Base-by-base conservation (phyloP, 1,140 invertebrate species). In the Lepidurus packardi region DNA sequence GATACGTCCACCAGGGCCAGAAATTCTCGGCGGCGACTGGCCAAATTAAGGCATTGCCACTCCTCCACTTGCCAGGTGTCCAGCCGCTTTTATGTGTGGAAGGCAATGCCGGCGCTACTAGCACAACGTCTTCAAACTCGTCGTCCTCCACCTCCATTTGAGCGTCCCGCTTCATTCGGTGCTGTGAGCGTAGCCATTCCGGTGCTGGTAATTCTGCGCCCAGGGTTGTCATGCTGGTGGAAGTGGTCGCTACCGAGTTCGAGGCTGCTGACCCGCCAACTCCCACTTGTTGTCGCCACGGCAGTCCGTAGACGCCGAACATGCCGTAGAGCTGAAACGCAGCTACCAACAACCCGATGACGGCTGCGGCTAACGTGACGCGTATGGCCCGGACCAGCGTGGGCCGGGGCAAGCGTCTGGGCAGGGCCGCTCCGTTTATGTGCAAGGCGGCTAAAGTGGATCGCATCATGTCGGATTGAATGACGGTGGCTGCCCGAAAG, bases 1-100 rank as follows among this genome's bases (percentile, higher is more conserved):
- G 92, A 86, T 93, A 95, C 11, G 92, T 91, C 93, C 93, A 96
- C 87, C 94, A 93, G 7, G 95, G 86, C 94, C 94, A 97, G 1
- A 77, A 80, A 89, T 87, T 44, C 44, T 84, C 79, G 10, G 76
- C 73, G 1, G 79, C 41, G 0, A 80, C 78, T 47, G 79, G 76
- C 80, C 78, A 78, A 11, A 34, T 75, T 73, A n/a, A 77, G 21
- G 53, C 53, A 21, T 65, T 65, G 53, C 21, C 21, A 8, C 53
- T 16, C 53, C 53, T 1, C 16, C 16, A 21, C 53, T 65, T 65
- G 53, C 34, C 34, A 3, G 34, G 34, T 34, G 34, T 78, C 53
- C 74, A 34, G 44, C 45, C 53, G 44, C 41, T 45, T 45, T 41
- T 73, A n/a, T 43, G 44, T 16, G 74, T 74, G 9, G 44, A 5